A percentile compares a stretch with the other conserved stretches of the same genome.
These are phyloP conservation scores for Wasmannia auropunctata DNA, from an alignment of 1,140 invertebrate species.

Conservation along the genomic window DNA sequence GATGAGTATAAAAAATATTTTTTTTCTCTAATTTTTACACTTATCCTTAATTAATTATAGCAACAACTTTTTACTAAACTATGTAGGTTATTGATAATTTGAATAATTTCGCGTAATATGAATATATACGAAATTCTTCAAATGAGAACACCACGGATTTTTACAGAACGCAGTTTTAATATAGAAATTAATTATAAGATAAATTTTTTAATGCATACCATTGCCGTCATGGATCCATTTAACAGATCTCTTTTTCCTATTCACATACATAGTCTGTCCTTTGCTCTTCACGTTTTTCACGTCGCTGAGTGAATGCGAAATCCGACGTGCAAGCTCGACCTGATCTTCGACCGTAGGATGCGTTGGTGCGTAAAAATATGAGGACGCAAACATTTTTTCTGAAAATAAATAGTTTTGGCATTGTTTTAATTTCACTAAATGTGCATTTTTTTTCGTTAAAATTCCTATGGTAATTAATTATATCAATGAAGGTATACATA, in stretches of 20 bases:
- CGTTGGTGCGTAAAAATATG: slow-evolving; percentile 95
- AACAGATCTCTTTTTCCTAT: slow-evolving; percentile 95
- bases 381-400: slow-evolving; percentile 97
- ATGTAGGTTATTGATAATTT: too few relatives aligned
- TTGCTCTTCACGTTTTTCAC: slow-evolving; percentile 96
- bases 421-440: slow-evolving; percentile 3
- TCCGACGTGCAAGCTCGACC: slow-evolving; percentile 95
- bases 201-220: slow-evolving; percentile 84
- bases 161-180: background rate
- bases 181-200: background rate
- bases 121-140: background rate
- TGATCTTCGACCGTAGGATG: slow-evolving; percentile 98
- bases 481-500: slow-evolving; percentile 81
- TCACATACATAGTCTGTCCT: slow-evolving; percentile 98
- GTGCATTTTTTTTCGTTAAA: background rate
- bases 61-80: background rate
- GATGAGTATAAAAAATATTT: background rate
- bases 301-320: slow-evolving; percentile 96
- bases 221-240: slow-evolving; percentile 97
- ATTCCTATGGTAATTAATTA: background rate
- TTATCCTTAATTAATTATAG: background rate
- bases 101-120: background rate
- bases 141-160: background rate
- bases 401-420: slow-evolving; percentile 72
- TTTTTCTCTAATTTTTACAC: background rate